These are phyloP conservation scores for Equus przewalskii DNA, from an alignment of 2,113 vertebrate genomes.

Conservation along the genomic window DNA sequence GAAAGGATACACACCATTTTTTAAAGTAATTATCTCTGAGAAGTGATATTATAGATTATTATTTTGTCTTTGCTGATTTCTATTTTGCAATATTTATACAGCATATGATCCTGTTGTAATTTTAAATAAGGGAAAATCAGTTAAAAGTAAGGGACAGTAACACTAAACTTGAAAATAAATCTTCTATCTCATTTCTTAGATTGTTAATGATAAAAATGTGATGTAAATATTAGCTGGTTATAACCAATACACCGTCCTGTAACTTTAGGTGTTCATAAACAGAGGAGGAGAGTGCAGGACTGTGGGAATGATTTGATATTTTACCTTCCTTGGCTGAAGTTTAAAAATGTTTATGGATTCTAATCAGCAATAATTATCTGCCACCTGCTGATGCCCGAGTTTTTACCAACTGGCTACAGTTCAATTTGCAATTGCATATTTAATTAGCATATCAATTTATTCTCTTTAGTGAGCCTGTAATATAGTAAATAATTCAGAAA, in stretches of 20 bases:
- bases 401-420: slow-evolving; percentile 62
- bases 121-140: not conserved
- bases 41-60: not conserved
- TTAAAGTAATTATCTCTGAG: not conserved
- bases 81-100: slow-evolving; percentile 2
- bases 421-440: slow-evolving; percentile 73
- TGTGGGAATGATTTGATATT: slow-evolving; percentile 15
- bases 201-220: not conserved
- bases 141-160: not conserved
- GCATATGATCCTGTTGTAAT: not conserved
- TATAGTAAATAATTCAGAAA: slow-evolving; percentile 79
- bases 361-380: slow-evolving; percentile 73
- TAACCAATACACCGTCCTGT: not conserved
- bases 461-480: slow-evolving; percentile 73
- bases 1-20: not conserved
- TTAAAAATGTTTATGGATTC: slow-evolving; percentile 62
- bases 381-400: slow-evolving; percentile 65
- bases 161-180: slow-evolving; percentile 48
- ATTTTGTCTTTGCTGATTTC: slow-evolving; percentile 28
- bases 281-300: rapidly evolving
- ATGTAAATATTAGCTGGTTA: not conserved
- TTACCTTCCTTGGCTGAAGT: not conserved
- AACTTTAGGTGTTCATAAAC: not conserved
- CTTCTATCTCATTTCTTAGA: slow-evolving; percentile 35
- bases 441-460: slow-evolving; percentile 79